These are phyloP conservation scores for Elanoides forficatus DNA, from an alignment of 2,113 vertebrate species.

Conservation along the genomic window DNA sequence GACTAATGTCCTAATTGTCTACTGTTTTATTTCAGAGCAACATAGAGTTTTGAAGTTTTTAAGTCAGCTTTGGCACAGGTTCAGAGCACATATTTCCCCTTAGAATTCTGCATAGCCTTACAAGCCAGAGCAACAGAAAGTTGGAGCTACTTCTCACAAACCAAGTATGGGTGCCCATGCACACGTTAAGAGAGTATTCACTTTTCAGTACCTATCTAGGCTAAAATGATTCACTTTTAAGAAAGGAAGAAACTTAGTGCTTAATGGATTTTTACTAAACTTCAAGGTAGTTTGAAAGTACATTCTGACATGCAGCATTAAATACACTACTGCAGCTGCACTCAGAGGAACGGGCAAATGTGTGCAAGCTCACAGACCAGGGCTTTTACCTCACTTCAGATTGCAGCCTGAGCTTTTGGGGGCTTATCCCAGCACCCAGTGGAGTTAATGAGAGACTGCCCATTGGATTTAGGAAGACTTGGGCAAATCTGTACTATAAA, in stretches of 20 bases:
- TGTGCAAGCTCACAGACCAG: neutral
- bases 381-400: neutral
- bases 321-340: neutral
- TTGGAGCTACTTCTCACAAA: neutral
- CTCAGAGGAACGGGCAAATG: neutral
- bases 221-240: conserved; percentile 5
- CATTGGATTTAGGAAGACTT: neutral
- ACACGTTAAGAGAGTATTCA: neutral
- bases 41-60: neutral
- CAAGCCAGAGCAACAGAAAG: neutral
- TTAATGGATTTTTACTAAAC: conserved; percentile 30
- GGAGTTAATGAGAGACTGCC: neutral
- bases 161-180: neutral
- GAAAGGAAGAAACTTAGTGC: neutral
- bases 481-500: neutral
- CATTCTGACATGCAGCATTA: conserved; percentile 26
- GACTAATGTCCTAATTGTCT: neutral
- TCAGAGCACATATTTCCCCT: neutral
- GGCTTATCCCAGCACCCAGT: neutral
- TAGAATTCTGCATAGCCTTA: neutral
- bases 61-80: neutral
- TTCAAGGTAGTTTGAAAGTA: neutral
- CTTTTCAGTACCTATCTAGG: neutral
- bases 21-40: neutral
- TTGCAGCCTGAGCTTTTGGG: neutral